Conservation (phyloP, 2,113 vertebrate species). For the Hipposideros armiger region DNA sequence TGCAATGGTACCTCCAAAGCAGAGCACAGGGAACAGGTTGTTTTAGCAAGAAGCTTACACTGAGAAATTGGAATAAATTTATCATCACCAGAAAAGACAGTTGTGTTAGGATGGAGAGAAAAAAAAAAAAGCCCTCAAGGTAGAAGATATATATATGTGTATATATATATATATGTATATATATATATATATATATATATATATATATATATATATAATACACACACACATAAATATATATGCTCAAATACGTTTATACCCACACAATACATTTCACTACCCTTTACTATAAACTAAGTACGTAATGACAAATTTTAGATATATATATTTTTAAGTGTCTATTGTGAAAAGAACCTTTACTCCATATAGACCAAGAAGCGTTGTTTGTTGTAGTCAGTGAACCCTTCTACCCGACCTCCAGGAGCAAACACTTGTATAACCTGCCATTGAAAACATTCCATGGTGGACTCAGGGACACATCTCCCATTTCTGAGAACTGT, state of each 20-base stretch:
- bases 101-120: background rate
- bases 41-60: background rate
- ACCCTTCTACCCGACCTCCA: background rate
- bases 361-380: background rate
- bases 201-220: no score
- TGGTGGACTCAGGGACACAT: background rate
- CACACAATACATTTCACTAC: background rate
- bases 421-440: accelerated
- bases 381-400: background rate
- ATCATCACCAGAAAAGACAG: background rate
- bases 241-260: background rate
- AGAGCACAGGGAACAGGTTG: background rate
- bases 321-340: background rate
- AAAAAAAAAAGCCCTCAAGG: background rate
- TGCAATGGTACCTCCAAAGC: background rate
- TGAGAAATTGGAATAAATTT: background rate
- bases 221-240: no score
- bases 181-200: no score
- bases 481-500: background rate
- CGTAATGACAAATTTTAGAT: background rate
- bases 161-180: background rate
- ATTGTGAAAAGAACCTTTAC: background rate
- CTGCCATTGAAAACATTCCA: background rate
- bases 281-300: background rate
- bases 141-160: background rate